Evolutionary conservation across 2,888 invertebrate species (phyloP), one percentile per base, ranked within the genome.

Genomic region (Eupeodes luniger): DNA sequence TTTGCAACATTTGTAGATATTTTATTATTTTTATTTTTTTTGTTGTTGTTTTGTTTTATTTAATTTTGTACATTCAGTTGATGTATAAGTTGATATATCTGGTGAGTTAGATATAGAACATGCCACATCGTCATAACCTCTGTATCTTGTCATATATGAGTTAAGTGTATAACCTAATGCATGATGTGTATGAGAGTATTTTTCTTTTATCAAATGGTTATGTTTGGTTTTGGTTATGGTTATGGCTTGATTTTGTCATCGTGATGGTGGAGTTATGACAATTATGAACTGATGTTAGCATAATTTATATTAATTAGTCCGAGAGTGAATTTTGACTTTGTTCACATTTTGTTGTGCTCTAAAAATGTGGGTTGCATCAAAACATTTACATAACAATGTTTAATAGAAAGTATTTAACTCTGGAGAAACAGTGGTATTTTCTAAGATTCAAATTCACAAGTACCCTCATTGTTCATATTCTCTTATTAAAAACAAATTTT

Each of bases 1-100:
- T 77, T 84, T 77, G 80, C 67, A 77, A 77, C 84, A 84, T 84
- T 80, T 77, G 80, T 72, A 47, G 40, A 51, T 53, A 16, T 57
- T 69, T 69, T 51, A 40, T 40, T 27, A 27, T 27, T 57, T 47
- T 59, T 70, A 27, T 59, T 81, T 62, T 64, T 2, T 19, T n/a
- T n/a, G 19, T 19, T 19, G 19, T 19, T 19, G 19, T 19, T 53
- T 44, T 49, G n/a, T 62, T 61, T 64, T 2, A n/a, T 4, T 36
- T 36, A 4, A 9, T 59, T 59, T 59, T 59, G 2, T 40, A 40
- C 40, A 9, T 36, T 34, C 59, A 61, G 34, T n/a, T 61, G 59
- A 40, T 40, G 40, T 40, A 40, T 9, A 27, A 27, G 27, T 27
- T 27, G 27, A 27, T 40, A 40, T 40, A 9, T 40, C 6, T 40